phyloP scores from a whole-genome alignment of 2,797 vertebrate genomes.

The Neosilurus mollespiculum region DNA sequence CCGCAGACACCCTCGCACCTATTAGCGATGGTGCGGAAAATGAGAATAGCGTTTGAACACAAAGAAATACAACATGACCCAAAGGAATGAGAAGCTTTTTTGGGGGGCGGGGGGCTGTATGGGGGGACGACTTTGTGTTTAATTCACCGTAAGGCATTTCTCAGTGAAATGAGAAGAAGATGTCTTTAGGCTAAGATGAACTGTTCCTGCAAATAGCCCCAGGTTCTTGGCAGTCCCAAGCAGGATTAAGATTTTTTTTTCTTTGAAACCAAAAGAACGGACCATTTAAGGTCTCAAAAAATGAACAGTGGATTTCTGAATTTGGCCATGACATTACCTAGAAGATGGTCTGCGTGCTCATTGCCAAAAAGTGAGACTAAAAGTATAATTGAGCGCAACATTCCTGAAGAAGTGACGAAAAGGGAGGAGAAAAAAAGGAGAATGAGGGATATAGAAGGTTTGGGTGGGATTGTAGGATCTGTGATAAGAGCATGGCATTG shows the following conservation, averaged over 20 bases:
- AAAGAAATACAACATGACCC: conserved; percentile 33
- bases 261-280: conserved; percentile 17
- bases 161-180: conserved; percentile 32
- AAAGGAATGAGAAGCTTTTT: conserved; percentile 2
- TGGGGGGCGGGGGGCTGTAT: neutral
- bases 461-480: neutral
- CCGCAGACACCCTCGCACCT: neutral
- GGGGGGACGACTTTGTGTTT: conserved; percentile 15
- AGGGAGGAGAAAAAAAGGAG: neutral
- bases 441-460: neutral
- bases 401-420: neutral
- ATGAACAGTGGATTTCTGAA: conserved; percentile 30
- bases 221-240: conserved; percentile 39
- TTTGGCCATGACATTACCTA: conserved; percentile 32
- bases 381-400: conserved; percentile 36
- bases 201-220: conserved; percentile 21
- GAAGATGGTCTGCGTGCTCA: conserved; percentile 14
- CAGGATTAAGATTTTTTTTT: neutral
- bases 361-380: conserved; percentile 37
- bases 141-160: conserved; percentile 28
- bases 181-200: conserved; percentile 31
- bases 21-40: conserved; percentile 23
- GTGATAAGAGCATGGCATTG: conserved; percentile 49
- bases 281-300: conserved; percentile 54
- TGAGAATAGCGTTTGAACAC: conserved; percentile 24